Base-by-base conservation (phyloP, 2,113 vertebrate genomes). In the Pelmatolapia mariae region DNA sequence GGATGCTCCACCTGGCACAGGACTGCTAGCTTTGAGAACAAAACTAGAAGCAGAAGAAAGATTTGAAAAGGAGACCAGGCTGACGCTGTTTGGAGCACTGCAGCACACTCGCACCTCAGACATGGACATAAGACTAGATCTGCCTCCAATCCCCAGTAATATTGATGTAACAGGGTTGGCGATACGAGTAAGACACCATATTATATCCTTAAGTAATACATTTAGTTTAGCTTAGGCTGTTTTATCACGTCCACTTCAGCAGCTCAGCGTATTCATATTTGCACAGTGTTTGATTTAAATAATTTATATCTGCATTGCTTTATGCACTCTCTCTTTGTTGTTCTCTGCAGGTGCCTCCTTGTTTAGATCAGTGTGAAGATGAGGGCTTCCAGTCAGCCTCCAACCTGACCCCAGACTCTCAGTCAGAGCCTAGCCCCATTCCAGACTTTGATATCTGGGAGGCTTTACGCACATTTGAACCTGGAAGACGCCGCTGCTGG, bases 381-480 rank as follows among this genome's bases (percentile, higher is more conserved):
- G 98, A 99, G 89, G 99, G 99, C 15, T 99, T 99, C 95, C 98
- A 99, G 92, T 99, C 99, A 1, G 96, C 98, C 6, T 98, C 98
- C 63, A 99, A 99, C 89, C 79, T 99, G 95, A 99, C 98, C 68
- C 99, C 99, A n/a, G 99, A 99, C 92, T 99, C 98, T 47, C 98
- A 98, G 94, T 98, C 98, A 31, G 98, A 99, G 93, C 95, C 97
- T 0, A 98, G 97, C 76, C 82, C 97, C 24, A 94, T 97, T 66
- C 98, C 98, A 1, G 98, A 99, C 82, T 40, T 97, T 47, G 98
- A 99, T 71, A 66, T 98, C 43, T 99, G 99, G 99, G 98, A 99
- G 59, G 98, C 97, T 3, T 96, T 97, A 38, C 96, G 97, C 36
- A 97, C 96, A 0, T 99, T 98, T 2, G 97, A 97, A 92, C 97